These are phyloP conservation scores for Eleginops maclovinus DNA, from an alignment of 2,113 vertebrate genomes.

Conservation along the genomic window DNA sequence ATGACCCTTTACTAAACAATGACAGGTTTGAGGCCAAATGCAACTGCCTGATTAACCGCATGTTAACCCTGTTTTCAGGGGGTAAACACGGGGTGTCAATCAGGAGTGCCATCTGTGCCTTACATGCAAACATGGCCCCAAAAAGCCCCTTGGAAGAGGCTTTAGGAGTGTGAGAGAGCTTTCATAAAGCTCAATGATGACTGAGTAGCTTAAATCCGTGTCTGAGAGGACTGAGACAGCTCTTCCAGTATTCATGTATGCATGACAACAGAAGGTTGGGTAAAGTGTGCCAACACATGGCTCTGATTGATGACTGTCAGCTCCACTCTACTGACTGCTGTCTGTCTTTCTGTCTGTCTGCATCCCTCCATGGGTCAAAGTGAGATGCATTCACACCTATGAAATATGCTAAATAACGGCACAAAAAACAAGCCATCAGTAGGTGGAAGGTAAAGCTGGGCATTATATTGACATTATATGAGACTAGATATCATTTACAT, in stretches of 20 bases:
- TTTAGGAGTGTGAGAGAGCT: constrained; percentile 48
- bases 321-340: not conserved
- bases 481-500: too few species aligned
- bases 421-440: not conserved
- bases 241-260: not conserved
- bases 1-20: constrained; percentile 32
- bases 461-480: too few species aligned
- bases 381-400: too few species aligned
- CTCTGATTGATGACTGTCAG: constrained; percentile 38
- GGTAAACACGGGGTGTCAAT: constrained; percentile 44
- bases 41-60: constrained; percentile 20
- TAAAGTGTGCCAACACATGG: constrained; percentile 35
- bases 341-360: not conserved
- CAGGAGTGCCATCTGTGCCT: constrained; percentile 69
- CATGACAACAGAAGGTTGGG: constrained; percentile 26
- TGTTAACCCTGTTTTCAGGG: constrained; percentile 43
- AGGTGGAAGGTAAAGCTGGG: too few species aligned
- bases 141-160: constrained; percentile 52
- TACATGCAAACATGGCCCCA: constrained; percentile 47
- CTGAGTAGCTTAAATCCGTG: constrained; percentile 49
- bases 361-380: not conserved
- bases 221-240: constrained; percentile 44
- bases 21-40: constrained; percentile 37
- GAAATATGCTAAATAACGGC: too few species aligned
- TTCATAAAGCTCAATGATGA: constrained; percentile 48